Base-by-base conservation (phyloP, 2,113 vertebrate genomes). In the Forbesichthys papilliferus region DNA sequence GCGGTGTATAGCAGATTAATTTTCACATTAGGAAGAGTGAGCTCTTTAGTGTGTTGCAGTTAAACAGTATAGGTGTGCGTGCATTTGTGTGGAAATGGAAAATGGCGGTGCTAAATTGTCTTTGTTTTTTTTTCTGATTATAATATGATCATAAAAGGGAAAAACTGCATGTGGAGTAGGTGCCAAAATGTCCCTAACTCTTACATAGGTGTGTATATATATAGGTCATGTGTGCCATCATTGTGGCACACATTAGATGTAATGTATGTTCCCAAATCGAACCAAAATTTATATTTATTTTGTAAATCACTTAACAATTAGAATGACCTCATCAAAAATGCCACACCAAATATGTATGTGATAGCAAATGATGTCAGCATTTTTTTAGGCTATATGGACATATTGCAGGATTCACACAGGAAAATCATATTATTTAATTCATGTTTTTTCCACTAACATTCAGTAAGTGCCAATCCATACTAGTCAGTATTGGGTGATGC, bases 91-190 rank as follows among this genome's bases (percentile, higher is more conserved):
- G 78, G 64, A 20, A 61, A 73, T 18, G 11, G 7, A 46, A 66
- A 63, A 58, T 58, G 53, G 66, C 70, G 83, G 62, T 83, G 78
- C 68, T 69, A 72, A 59, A 75, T 81, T 79, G 84, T 78, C 56
- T 68, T 68, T 57, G 69, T 78, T 58, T 61, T 58, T 27, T 85
- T 78, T 76, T 80, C 82, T 80, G 63, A 83, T 78, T 87, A 85
- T 82, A 83, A 81, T 47, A 86, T 76, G 66, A 78, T 88, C 52
- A 79, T 73, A 82, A 91, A 92, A 92, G 88, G 92, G 89, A 90
- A 92, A 74, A 20, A 16, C 72, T 71, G 59, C 27, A 71, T 60
- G 68, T 78, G 42, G 73, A 52, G 62, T 67, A 49, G 71, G 66
- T 69, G 70, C 71, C 65, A 56, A 56, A 73, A 71, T 78, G 72